Evolutionary conservation across 2,113 vertebrate species (phyloP).

Genomic region (Struthio camelus): DNA sequence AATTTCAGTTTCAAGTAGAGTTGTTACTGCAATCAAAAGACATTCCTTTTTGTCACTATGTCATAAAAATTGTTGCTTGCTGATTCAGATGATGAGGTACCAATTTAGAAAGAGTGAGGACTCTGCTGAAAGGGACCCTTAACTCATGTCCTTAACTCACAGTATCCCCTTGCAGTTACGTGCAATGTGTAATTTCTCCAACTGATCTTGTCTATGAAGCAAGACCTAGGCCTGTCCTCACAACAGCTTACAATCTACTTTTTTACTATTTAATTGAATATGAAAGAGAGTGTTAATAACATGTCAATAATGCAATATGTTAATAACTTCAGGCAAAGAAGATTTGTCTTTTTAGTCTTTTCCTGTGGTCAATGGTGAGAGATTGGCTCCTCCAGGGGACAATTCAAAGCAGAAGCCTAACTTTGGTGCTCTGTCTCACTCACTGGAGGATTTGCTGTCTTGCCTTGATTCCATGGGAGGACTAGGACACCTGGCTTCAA

Average conservation of each 20-base stretch:
- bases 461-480: background rate
- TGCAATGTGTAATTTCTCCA: background rate
- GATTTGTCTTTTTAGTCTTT: background rate
- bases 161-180: background rate
- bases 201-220: background rate
- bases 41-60: background rate
- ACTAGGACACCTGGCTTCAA: background rate
- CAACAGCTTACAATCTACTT: background rate
- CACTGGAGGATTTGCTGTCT: background rate
- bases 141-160: background rate
- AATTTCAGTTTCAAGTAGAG: background rate
- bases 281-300: background rate
- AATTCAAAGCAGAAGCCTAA: background rate
- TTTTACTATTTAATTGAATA: background rate
- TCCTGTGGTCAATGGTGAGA: background rate
- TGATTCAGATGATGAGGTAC: background rate
- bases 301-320: background rate
- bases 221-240: background rate
- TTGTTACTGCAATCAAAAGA: background rate
- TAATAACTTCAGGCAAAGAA: background rate
- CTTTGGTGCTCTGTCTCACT: background rate
- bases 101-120: background rate
- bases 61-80: background rate
- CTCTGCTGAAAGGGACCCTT: background rate
- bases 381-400: background rate